These are phyloP conservation scores for Euwallacea fornicatus DNA, from an alignment of 1,140 invertebrate genomes.

Conservation along the genomic window DNA sequence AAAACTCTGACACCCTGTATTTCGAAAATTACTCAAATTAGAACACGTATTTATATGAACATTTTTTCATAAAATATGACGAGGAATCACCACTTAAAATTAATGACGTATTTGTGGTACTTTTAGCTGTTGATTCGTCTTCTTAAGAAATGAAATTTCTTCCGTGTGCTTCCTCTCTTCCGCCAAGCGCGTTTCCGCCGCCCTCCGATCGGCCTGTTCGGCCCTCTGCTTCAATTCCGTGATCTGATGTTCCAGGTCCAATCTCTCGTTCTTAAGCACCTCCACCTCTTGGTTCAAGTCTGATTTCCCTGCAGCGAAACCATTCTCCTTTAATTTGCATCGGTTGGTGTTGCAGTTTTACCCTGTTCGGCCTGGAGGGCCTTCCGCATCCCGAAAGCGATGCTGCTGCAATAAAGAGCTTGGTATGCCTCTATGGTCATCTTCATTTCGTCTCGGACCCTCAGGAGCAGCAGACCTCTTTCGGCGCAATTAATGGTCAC, in stretches of 20 bases:
- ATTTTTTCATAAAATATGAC: too few species aligned
- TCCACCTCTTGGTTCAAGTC: conserved; percentile 63
- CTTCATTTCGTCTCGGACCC: conserved; percentile 91
- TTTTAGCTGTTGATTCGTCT: conserved; percentile 92
- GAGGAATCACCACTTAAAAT: too few species aligned
- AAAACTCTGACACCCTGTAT: too few species aligned
- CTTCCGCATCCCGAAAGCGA: conserved; percentile 97
- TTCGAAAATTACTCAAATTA: too few species aligned
- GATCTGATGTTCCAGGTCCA: conserved; percentile 75
- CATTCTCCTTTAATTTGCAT: neutral
- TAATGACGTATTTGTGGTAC: conserved; percentile 55
- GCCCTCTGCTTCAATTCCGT: conserved; percentile 80
- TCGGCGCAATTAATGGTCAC: conserved; percentile 98
- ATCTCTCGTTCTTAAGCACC: conserved; percentile 65
- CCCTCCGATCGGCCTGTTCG: conserved; percentile 81
- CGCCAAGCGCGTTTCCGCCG: conserved; percentile 79
- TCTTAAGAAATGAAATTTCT: conserved; percentile 87
- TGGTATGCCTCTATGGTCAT: conserved; percentile 96
- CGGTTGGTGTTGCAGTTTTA: neutral
- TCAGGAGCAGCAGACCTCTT: conserved; percentile 86
- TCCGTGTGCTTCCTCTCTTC: conserved; percentile 91
- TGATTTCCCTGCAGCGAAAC: conserved; percentile 56
- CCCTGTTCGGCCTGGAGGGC: conserved; percentile 77
- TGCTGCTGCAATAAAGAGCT: conserved; percentile 94
- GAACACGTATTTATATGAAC: too few species aligned